These are phyloP conservation scores for Drosophila bocki DNA, from an alignment of 1,140 invertebrate species.

Conservation along the genomic window DNA sequence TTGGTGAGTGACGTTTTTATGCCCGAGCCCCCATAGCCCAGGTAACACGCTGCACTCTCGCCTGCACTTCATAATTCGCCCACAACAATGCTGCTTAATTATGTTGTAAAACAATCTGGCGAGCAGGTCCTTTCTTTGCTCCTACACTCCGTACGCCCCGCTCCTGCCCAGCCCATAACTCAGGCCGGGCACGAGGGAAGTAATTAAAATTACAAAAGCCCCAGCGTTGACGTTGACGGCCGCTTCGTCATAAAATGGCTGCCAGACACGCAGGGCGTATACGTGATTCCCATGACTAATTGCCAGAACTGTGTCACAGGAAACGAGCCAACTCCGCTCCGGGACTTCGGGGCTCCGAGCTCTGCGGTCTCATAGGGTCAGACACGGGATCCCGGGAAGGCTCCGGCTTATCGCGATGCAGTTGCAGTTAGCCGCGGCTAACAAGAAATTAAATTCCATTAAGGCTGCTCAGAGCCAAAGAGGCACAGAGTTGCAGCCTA, in stretches of 20 bases:
- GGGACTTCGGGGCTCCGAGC: constrained; percentile 3
- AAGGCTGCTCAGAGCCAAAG: constrained; percentile 55
- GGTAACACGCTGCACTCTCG: constrained; percentile 50
- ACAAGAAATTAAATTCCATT: constrained; percentile 84
- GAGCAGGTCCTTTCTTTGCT: constrained; percentile 36
- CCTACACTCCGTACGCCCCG: neutral
- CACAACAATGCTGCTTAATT: constrained; percentile 76
- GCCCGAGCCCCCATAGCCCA: constrained; percentile 32
- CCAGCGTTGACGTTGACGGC: constrained; percentile 68
- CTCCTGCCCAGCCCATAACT: constrained; percentile 41
- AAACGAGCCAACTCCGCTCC: constrained; percentile 48
- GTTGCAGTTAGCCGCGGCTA: constrained; percentile 74
- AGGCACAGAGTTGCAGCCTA: constrained; percentile 2
- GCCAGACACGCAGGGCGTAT: constrained; percentile 76
- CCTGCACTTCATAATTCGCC: constrained; percentile 74
- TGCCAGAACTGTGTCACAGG: constrained; percentile 82
- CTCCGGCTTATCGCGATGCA: constrained; percentile 67
- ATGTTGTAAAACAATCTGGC: constrained; percentile 81
- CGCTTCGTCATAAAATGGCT: constrained; percentile 64
- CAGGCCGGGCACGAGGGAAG: constrained; percentile 62
- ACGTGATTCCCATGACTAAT: constrained; percentile 83
- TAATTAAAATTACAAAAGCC: constrained; percentile 80
- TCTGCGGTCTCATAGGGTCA: constrained; percentile 58
- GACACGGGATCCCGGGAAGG: constrained; percentile 40
- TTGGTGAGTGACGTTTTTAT: constrained; percentile 64